Conservation (phyloP, 2,888 invertebrate species). For the Nemurella pictetii region DNA sequence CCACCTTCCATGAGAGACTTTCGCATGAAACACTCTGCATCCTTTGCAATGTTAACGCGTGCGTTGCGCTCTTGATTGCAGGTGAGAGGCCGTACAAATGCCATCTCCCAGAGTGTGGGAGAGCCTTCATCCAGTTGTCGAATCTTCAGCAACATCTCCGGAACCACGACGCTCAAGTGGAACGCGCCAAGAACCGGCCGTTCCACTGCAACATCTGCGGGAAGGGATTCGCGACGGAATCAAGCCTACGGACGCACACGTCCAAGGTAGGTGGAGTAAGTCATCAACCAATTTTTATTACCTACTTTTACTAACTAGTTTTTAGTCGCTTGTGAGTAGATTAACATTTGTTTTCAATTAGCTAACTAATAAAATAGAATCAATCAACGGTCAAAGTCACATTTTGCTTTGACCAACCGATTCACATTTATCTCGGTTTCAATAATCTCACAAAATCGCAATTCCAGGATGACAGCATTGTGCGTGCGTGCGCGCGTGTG, state of each 20-base stretch:
- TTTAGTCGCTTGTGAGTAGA: neutral
- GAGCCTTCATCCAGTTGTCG: constrained; percentile 95
- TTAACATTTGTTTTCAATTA: too few species aligned
- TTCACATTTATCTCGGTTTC: too few species aligned
- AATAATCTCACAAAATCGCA: neutral
- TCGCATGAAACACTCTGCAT: too few species aligned
- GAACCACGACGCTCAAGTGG: constrained; percentile 95
- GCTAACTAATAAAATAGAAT: too few species aligned
- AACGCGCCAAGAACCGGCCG: constrained; percentile 91
- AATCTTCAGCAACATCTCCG: constrained; percentile 94
- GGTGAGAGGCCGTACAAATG: constrained; percentile 98
- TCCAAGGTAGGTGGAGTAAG: constrained; percentile 81
- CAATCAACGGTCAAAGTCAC: neutral
- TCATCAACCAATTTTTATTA: constrained; percentile 29
- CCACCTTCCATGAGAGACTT: too few species aligned
- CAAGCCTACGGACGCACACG: constrained; percentile 92
- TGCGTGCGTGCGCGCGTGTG: too few species aligned
- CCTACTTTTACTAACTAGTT: constrained; percentile 13
- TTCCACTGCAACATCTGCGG: constrained; percentile 97
- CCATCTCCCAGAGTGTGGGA: constrained; percentile 91
- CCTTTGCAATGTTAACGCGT: neutral
- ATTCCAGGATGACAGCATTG: too few species aligned
- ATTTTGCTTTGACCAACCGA: neutral
- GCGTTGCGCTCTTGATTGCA: constrained; percentile 55
- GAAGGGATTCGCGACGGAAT: constrained; percentile 95